Evolutionary conservation across 2,113 vertebrate species (phyloP).

Genomic region (Brachyistius frenatus): DNA sequence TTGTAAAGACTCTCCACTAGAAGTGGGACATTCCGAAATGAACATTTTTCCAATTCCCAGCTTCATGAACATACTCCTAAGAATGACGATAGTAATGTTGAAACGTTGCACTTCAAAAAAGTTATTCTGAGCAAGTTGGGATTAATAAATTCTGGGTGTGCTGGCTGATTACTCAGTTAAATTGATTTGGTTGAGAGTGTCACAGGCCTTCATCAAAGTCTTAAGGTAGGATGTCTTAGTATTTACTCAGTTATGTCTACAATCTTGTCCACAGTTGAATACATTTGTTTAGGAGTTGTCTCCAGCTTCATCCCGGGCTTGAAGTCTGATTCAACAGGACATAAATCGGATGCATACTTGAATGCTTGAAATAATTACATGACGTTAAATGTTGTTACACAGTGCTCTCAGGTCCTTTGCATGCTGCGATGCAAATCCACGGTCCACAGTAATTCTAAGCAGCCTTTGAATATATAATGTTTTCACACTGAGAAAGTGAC

Average conservation of each 20-base stretch:
- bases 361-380: conserved; percentile 16
- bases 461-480: not conserved
- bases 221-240: not conserved
- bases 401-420: not conserved
- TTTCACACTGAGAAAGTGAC: conserved; percentile 15
- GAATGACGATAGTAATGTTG: not conserved
- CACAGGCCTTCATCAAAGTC: not conserved
- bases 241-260: not conserved
- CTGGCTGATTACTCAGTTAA: not conserved
- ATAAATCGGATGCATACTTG: not conserved
- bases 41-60: too few species aligned
- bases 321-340: not conserved
- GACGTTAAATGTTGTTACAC: not conserved
- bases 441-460: not conserved
- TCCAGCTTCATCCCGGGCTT: not conserved
- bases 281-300: not conserved
- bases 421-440: not conserved
- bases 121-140: not conserved
- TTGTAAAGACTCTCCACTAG: too few species aligned
- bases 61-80: not conserved
- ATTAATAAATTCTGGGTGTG: not conserved
- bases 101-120: not conserved
- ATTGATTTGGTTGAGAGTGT: not conserved
- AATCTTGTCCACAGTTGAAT: not conserved
- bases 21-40: too few species aligned